Evolutionary conservation across 1,140 invertebrate genomes (phyloP).

Genomic region (Drosophila seguyi): DNA sequence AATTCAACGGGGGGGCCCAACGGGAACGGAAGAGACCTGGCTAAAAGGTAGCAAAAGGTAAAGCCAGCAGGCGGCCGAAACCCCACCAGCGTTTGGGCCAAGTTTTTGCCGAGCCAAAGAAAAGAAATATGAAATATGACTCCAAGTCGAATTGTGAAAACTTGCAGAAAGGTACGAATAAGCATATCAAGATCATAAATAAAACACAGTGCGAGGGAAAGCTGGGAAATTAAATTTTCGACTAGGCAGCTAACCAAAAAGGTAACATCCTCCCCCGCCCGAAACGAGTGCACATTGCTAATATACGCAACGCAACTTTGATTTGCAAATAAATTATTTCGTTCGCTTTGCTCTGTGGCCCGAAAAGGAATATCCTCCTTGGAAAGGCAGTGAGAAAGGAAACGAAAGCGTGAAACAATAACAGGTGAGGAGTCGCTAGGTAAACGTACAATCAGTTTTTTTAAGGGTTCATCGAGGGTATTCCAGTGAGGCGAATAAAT

Average conservation of each 20-base stretch:
- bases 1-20: slow-evolving; percentile 10
- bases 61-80: slow-evolving; percentile 52
- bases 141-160: slow-evolving; percentile 83
- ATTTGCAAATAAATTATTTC: slow-evolving; percentile 83
- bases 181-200: slow-evolving; percentile 83
- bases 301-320: slow-evolving; percentile 82
- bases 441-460: slow-evolving; percentile 46
- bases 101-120: slow-evolving; percentile 57
- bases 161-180: slow-evolving; percentile 82
- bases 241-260: slow-evolving; percentile 63
- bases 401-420: slow-evolving; percentile 35
- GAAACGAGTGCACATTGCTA: slow-evolving; percentile 69
- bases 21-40: slow-evolving; percentile 43
- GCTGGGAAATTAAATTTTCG: slow-evolving; percentile 82
- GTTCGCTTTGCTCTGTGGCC: slow-evolving; percentile 49
- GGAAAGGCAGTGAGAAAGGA: background rate
- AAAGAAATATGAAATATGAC: slow-evolving; percentile 81
- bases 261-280: slow-evolving; percentile 1
- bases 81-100: slow-evolving; percentile 38
- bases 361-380: slow-evolving; percentile 43
- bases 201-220: slow-evolving; percentile 63
- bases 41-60: slow-evolving; percentile 58
- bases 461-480: slow-evolving; percentile 5
- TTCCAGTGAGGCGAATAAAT: background rate
- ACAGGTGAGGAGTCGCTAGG: slow-evolving; percentile 39